Base-by-base conservation (phyloP, 2,113 vertebrate species). In the Gasterosteus nipponicus region DNA sequence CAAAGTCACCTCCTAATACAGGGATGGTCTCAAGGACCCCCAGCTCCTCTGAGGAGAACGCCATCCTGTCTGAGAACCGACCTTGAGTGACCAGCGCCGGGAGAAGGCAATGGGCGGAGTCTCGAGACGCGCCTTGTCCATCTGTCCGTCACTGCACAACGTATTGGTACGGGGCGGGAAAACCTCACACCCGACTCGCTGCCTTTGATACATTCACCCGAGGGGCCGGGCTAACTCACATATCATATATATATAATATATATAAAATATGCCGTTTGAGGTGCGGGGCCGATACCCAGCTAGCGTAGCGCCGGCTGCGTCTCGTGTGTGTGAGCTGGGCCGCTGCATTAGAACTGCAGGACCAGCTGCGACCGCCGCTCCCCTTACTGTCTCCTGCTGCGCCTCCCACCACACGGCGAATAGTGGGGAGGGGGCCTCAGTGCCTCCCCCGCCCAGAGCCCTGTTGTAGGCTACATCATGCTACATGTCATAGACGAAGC, bases 211-310 rank as follows among this genome's bases (percentile, higher is more conserved):
- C 88, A 77, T 84, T 86, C 86, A 86, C 88, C 69, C 11, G 87
- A 94, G 92, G 93, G 92, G 92, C 93, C 91, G 91, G 94, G 93
- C 92, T 94, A 94, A 94, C 93, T 94, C 94, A 94, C 93, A 94
- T 94, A 94, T 93, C 93, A 94, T 94, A 94, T 94, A 94, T 94
- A 94, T 94, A 94, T 92, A 94, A 94, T 94, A 94, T 94, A 94
- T 93, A 94, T 94, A 94, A 94, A 94, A 94, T 94, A 94, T 94
- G 94, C 92, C 92, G 69, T 93, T 89, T 85, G 83, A 75, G 91
- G 91, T 61, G 90, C 83, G 82, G 51, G 89, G 93, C 74, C 86
- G 86, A 89, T 73, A 51, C 54, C 87, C 93, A 86, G 84, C 92
- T 59, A 87, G 87, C 91, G 90, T 90, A 76, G 90, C 84, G 81